These are phyloP conservation scores for Oophaga pumilio DNA, from an alignment of 2,113 vertebrate species.

Conservation along the genomic window DNA sequence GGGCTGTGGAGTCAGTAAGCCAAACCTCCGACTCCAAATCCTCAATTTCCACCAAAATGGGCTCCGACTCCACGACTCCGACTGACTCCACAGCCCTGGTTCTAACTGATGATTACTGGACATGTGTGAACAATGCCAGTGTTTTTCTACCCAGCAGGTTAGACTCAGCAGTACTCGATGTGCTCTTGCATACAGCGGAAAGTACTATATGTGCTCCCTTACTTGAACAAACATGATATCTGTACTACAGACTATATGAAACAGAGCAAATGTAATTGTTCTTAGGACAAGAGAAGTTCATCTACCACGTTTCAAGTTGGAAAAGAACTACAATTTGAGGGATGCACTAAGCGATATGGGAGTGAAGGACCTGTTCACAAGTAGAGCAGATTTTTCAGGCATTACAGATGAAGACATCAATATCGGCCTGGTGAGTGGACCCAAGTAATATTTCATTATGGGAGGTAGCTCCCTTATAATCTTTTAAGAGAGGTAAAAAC, in stretches of 20 bases:
- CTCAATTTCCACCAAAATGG: too few species aligned
- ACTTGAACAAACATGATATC: not conserved
- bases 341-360: conserved; percentile 84
- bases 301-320: conserved; percentile 90
- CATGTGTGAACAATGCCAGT: too few species aligned
- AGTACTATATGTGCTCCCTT: not conserved
- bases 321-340: conserved; percentile 90
- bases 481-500: too few species aligned
- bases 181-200: not conserved
- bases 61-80: too few species aligned
- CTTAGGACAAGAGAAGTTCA: conserved; percentile 89
- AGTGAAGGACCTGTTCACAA: conserved; percentile 80
- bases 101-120: too few species aligned
- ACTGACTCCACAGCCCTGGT: too few species aligned
- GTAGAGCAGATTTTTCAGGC: conserved; percentile 79
- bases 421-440: conserved; percentile 82
- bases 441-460: too few species aligned
- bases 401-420: conserved; percentile 82
- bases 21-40: too few species aligned
- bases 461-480: not conserved
- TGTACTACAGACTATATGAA: too few species aligned
- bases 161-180: not conserved
- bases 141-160: too few species aligned
- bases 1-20: too few species aligned
- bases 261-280: not conserved